Evolutionary conservation across 2,113 vertebrate species (phyloP), one percentile per base, ranked within the genome.

Genomic region (Columba janthina): DNA sequence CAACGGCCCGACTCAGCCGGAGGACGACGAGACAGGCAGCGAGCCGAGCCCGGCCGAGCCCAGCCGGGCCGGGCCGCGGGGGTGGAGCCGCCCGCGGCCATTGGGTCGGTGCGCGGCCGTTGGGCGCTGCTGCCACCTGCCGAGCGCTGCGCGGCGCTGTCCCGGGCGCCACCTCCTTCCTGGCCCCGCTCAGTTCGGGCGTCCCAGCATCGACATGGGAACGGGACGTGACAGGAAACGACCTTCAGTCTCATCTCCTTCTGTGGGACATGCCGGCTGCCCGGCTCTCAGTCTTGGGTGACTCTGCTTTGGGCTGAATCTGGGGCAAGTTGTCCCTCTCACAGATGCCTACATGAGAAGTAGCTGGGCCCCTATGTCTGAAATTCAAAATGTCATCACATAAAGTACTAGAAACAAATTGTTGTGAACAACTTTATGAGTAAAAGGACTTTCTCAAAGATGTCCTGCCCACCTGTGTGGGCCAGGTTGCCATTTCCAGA

Each of bases 141-240:
- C 53, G 53, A 58, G 20, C 16, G 14, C 11, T 5, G 24, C 5
- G 19, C 16, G 48, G 48, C 48, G 20, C 21, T 24, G 50, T 51
- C 11, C 25, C 50, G 14, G 16, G 5, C 20, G 15, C 13, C 3
- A 12, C 5, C 11, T 11, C 12, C 2, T 1, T 12, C 3, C 18
- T 0, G 19, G 24, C 8, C 3, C 9, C 9, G 5, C 0, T 5
- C 1, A 1, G 4, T 5, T 0, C 6, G 2, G 51, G 19, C 3
- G 1, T 44, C 42, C 8, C 2, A 38, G 5, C 14, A 0, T 1
- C 11, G 5, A 4, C 14, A 1, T 5, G 7, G 22, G 18, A 25
- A 15, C 1, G 2, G 24, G 70, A 3, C 3, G 6, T 31, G 17
- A 13, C 4, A 1, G 6, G 5, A 18, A 70, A n/a, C 3, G 4